Evolutionary conservation across 2,113 vertebrate genomes (phyloP).

Genomic region (Sapayoa aenigma): DNA sequence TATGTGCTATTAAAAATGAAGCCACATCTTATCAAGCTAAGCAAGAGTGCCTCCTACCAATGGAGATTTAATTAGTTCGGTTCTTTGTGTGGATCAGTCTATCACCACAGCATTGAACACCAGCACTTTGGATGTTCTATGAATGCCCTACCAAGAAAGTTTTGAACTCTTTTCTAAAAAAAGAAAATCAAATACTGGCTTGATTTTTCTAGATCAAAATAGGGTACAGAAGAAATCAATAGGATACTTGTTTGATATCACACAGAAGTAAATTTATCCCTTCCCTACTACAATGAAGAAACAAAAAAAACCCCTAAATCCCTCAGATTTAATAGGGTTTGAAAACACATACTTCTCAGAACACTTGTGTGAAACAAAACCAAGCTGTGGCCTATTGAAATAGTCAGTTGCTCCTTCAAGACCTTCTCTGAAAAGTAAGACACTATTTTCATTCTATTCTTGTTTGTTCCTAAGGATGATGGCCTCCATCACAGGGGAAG

Average conservation of each 20-base stretch:
- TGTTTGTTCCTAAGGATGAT: neutral
- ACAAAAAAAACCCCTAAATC: fast-evolving
- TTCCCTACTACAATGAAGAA: neutral
- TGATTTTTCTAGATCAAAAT: neutral
- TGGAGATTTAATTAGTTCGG: neutral
- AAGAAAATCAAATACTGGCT: neutral
- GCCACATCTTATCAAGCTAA: neutral
- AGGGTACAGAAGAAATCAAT: neutral
- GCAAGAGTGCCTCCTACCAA: neutral
- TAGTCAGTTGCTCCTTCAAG: neutral
- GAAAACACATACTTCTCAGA: neutral
- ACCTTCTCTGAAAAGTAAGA: neutral
- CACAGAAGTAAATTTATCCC: neutral
- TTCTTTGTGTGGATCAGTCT: neutral
- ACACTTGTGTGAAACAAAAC: neutral
- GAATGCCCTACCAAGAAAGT: neutral
- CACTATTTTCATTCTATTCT: neutral
- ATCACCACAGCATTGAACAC: neutral
- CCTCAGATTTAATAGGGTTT: neutral
- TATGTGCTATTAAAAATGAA: neutral
- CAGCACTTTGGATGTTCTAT: neutral
- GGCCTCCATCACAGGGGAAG: neutral
- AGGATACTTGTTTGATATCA: neutral
- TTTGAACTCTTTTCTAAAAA: neutral
- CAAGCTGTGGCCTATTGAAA: neutral